Evolutionary conservation across 2,888 invertebrate species (phyloP).

Genomic region (Lasius fuliginosus): DNA sequence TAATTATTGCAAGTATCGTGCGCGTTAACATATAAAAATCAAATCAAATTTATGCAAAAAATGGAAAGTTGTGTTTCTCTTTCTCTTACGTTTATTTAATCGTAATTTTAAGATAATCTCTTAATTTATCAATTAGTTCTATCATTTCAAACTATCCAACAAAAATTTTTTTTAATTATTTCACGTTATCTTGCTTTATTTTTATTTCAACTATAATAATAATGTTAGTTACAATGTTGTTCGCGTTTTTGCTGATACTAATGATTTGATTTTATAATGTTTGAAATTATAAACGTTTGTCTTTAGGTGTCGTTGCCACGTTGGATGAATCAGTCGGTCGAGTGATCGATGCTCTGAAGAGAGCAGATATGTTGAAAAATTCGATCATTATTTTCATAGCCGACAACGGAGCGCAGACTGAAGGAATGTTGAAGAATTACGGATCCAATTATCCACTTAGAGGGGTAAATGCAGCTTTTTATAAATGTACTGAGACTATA

Average conservation of each 20-base stretch:
- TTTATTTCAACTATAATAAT: not conserved
- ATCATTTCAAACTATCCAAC: not conserved
- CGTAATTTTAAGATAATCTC: not conserved
- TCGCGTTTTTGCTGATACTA: not conserved
- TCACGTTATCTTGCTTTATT: not conserved
- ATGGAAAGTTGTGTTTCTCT: not conserved
- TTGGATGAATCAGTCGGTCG: conserved; percentile 89
- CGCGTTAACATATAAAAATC: not conserved
- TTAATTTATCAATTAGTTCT: not conserved
- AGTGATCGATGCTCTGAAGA: conserved; percentile 87
- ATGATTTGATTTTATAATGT: not conserved
- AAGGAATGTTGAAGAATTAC: conserved; percentile 86
- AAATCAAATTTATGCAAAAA: not conserved
- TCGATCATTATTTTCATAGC: conserved; percentile 89
- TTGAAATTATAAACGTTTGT: not conserved
- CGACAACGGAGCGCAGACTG: conserved; percentile 88
- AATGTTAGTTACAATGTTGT: not conserved
- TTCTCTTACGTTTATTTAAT: not conserved
- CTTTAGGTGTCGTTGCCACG: conserved; percentile 88
- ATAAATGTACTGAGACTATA: not conserved
- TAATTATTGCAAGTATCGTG: not conserved
- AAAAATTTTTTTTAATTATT: not conserved
- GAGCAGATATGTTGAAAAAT: conserved; percentile 87
- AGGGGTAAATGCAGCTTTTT: conserved; percentile 84
- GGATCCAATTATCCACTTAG: conserved; percentile 89